Percentiles rank a stretch among this genome's conserved stretches.
Evolutionary conservation across 1,140 invertebrate genomes (phyloP).

Genomic region (Aphaenogaster rudis): DNA sequence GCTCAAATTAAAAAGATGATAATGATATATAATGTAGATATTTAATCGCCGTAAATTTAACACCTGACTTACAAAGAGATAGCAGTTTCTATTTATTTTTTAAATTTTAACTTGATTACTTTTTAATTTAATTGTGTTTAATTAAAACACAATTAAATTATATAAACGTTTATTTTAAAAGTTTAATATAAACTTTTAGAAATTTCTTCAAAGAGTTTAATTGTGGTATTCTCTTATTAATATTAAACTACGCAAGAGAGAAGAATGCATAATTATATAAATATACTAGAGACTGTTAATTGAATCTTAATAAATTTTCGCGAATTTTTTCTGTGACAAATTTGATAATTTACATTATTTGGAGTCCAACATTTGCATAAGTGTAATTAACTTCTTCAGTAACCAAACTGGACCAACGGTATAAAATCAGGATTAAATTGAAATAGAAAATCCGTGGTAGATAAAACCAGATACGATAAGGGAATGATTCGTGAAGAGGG

Average conservation of each 20-base stretch:
- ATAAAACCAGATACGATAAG: constrained; percentile 11
- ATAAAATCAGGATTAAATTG: constrained; percentile 21
- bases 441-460: constrained; percentile 15
- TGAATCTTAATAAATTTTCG: background rate
- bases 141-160: background rate
- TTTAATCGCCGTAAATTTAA: background rate
- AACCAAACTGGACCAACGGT: background rate
- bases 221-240: background rate
- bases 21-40: background rate
- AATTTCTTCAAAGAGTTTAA: background rate
- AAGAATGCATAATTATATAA: background rate
- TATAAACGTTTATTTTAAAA: background rate
- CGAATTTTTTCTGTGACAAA: background rate
- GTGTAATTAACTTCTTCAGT: background rate
- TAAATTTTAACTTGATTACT: background rate
- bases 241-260: background rate
- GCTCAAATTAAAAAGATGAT: constrained; percentile 2
- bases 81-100: background rate
- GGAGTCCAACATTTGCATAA: background rate
- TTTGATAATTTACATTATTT: background rate
- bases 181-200: background rate
- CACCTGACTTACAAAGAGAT: background rate
- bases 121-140: background rate
- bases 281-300: background rate
- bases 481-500: constrained; percentile 1